Evolutionary conservation across 2,113 vertebrate genomes (phyloP), one percentile per base, ranked within the genome.

Genomic region (Oplegnathus fasciatus): DNA sequence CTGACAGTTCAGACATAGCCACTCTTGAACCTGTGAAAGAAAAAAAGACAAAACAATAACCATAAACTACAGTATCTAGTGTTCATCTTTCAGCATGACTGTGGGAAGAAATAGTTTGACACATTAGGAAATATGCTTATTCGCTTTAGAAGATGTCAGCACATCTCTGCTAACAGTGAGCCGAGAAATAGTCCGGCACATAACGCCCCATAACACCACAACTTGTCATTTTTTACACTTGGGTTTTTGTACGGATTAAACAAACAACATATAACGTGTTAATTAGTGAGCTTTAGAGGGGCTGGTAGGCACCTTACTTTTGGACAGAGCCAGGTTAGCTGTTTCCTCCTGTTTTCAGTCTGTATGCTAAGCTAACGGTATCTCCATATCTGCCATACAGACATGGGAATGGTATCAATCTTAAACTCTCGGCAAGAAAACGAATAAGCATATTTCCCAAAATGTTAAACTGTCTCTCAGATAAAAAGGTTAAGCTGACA

Each of bases 1-100:
- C 97, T 99, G 98, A 95, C 98, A 99, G 94, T 99, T 99, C 90
- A 99, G 95, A 94, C 98, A 99, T 67, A 99, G 94, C 98, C 98
- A 99, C 91, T 99, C 98, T 83, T 99, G 96, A 67, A 99, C 97
- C 98, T 99, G 42, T 6, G 54, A 57, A 37, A 90, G 0, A 48
- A 90, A 92, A 92, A 52, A 79, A 65, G 83, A 78, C 8, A 80
- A 61, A 72, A 66, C 14, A 44, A 66, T 71, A 28, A 65, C 4
- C 18, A 52, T 48, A 24, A 86, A 46, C 1, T 54, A 42, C 7
- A 67, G 9, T 28, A 75, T 75, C 1, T 4, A 32, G 8, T 61
- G 18, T 76, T 70, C 10, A 69, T 48, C 26, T 28, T 22, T 62
- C 9, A 60, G 11, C 24, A 26, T 18, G 1, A 5, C 40, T 1